These are phyloP conservation scores for Nasonia vitripennis DNA, from an alignment of 1,140 invertebrate species.

Conservation along the genomic window DNA sequence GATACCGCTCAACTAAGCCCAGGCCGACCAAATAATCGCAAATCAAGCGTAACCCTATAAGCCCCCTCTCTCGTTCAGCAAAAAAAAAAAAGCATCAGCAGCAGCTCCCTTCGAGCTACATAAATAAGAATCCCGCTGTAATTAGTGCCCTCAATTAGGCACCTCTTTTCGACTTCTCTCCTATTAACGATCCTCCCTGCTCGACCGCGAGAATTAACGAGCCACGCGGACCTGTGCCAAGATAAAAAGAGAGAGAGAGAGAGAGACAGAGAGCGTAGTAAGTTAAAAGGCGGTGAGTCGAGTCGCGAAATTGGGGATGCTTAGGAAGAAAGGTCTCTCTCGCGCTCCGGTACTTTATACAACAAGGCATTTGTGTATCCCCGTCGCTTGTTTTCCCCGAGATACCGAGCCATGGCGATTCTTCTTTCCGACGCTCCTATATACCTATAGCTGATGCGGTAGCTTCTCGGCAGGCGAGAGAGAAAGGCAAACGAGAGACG, in stretches of 20 bases:
- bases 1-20: background rate
- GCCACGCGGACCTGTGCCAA: background rate
- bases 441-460: no score
- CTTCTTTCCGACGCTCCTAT: background rate
- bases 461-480: background rate
- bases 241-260: background rate
- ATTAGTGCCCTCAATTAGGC: constrained; percentile 22
- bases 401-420: background rate
- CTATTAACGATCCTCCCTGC: background rate
- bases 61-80: background rate
- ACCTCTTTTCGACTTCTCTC: background rate
- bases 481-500: background rate
- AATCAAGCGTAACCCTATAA: constrained; percentile 20
- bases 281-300: constrained; percentile 12
- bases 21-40: constrained; percentile 22
- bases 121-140: constrained; percentile 22
- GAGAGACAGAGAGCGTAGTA: background rate
- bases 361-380: background rate
- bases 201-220: constrained; percentile 10
- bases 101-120: background rate
- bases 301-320: constrained; percentile 30
- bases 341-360: background rate
- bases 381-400: background rate
- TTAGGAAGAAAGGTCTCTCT: background rate
- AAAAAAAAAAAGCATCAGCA: background rate